A percentile compares a stretch with the other conserved stretches of the same genome.
Evolutionary conservation across 2,113 vertebrate genomes (phyloP).

Genomic region (human): DNA sequence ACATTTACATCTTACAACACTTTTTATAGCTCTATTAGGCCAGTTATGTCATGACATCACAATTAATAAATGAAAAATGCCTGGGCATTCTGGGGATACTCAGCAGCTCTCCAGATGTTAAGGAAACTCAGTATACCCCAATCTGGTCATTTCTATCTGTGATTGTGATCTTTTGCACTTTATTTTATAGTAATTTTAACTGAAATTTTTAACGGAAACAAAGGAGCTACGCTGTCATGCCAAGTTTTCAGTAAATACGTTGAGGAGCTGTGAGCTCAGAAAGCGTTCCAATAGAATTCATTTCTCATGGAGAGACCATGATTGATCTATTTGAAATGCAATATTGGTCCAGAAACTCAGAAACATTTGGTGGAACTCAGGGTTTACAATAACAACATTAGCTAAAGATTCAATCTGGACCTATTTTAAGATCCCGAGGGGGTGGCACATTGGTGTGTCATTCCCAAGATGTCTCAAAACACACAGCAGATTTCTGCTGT

Average conservation of each 20-base stretch:
- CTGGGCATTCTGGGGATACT: accelerated
- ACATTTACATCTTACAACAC: background rate
- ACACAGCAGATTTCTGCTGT: background rate
- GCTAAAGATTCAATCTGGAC: background rate
- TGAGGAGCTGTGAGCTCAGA: background rate
- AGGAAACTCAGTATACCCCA: accelerated
- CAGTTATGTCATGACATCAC: background rate
- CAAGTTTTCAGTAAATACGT: background rate
- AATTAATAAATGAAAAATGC: background rate
- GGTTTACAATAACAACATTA: background rate
- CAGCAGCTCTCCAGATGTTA: accelerated
- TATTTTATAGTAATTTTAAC: accelerated
- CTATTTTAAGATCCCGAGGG: background rate
- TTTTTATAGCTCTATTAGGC: background rate
- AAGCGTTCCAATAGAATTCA: accelerated
- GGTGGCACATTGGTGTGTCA: background rate
- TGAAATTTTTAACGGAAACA: background rate
- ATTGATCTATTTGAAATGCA: background rate
- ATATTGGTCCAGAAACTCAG: background rate
- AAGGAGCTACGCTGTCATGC: accelerated
- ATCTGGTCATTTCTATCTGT: accelerated
- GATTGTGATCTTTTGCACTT: background rate
- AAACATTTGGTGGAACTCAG: background rate
- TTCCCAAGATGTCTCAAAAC: background rate
- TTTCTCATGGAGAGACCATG: background rate